phyloP scores from a whole-genome alignment of 2,797 vertebrate genomes.

The Oreonectes daqikongensis region DNA sequence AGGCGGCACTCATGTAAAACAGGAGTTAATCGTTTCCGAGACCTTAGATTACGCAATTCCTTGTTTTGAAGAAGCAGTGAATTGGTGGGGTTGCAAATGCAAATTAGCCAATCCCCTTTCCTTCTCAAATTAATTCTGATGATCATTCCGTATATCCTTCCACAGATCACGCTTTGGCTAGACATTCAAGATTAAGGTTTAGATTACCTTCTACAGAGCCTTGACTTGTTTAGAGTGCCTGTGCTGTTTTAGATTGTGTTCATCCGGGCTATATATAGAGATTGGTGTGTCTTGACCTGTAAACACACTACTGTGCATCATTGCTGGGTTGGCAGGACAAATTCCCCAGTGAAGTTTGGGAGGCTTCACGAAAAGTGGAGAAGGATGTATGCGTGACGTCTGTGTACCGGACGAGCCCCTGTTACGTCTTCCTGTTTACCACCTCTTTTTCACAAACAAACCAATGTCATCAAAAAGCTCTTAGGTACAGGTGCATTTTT shows the following conservation, averaged over 20 bases:
- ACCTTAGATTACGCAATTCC: conserved; percentile 35
- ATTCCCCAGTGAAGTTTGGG: conserved; percentile 1
- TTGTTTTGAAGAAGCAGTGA: conserved; percentile 28
- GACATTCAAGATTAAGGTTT: conserved; percentile 30
- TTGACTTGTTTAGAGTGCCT: conserved; percentile 7
- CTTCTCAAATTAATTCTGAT: not conserved
- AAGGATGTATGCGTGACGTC: conserved; percentile 45
- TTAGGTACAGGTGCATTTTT: conserved; percentile 38
- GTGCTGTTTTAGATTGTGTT: conserved; percentile 18
- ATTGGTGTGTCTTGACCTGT: not conserved
- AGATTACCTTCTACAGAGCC: conserved; percentile 16
- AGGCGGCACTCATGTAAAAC: conserved; percentile 46
- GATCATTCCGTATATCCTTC: not conserved
- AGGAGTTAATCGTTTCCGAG: conserved; percentile 24
- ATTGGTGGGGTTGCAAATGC: conserved; percentile 7
- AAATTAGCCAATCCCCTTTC: conserved; percentile 6
- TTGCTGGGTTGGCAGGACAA: conserved; percentile 3
- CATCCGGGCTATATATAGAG: conserved; percentile 29
- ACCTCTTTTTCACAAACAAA: conserved; percentile 21
- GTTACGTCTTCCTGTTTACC: conserved; percentile 57
- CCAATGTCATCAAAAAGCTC: conserved; percentile 8
- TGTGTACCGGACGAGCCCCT: conserved; percentile 28
- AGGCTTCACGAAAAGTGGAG: conserved; percentile 24
- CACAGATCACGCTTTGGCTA: conserved; percentile 9
- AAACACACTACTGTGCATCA: not conserved